Evolutionary conservation across 1,140 invertebrate species (phyloP), one percentile per base, ranked within the genome.

Genomic region (Dreissena rostriformis): DNA sequence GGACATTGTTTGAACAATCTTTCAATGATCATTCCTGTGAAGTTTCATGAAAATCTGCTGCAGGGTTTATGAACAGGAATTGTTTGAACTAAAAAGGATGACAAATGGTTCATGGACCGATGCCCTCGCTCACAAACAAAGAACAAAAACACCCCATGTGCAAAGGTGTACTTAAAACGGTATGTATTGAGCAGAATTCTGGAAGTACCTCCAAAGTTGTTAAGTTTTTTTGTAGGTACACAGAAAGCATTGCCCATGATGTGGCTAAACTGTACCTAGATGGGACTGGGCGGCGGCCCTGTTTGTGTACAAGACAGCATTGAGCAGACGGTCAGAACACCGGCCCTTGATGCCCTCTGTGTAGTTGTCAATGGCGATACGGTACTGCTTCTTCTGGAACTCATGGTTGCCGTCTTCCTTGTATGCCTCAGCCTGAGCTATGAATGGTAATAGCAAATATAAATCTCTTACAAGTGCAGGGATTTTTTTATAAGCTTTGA

Each of bases 321-420:
- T 96, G 0, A 99, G 92, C 86, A 96, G 95, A 8, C 92, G 89
- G 93, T 98, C 95, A 11, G 95, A 94, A 92, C 96, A 97, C 89
- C 96, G 96, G 17, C 95, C 94, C 93, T 97, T 97, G 57, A 93
- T 92, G 61, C 92, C 94, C 94, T 98, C 98, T 0, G 97, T 97
- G 90, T 98, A 99, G 88, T 95, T 95, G 68, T 96, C 94, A 88
- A 98, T 96, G 2, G 98, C 97, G 88, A 98, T 94, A 86, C 97
- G 95, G 93, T 98, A 99, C 89, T 99, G 99, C 92, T 98, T 99
- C 90, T 97, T 95, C 91, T 98, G 98, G 91, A 98, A 99, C 94
- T 98, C 97, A 87, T 97, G 97, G 93, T 99, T 99, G 2, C 98
- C 99, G 95, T 99, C 98, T 72, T 98, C 97, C 94, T 99, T 99